Percentiles rank a stretch among this genome's conserved stretches.
Conservation (phyloP, 2,113 vertebrate genomes). For the Acanthochromis polyacanthus region DNA sequence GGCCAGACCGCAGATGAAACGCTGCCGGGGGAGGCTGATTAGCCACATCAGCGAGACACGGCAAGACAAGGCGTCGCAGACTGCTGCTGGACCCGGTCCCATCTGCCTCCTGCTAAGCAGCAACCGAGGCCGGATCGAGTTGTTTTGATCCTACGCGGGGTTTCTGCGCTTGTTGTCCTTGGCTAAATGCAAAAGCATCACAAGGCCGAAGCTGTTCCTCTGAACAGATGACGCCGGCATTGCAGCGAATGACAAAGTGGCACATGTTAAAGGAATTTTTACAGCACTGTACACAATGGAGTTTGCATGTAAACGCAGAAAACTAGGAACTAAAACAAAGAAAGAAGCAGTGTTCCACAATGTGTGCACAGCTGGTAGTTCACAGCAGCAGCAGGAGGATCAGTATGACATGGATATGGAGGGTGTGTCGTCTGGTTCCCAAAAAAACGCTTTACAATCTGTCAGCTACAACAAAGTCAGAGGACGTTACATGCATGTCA, state of each 20-base stretch:
- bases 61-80: slow-evolving; percentile 31
- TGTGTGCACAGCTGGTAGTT: slow-evolving; percentile 20
- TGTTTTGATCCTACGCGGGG: slow-evolving; percentile 12
- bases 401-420: neutral
- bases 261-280: too few relatives aligned
- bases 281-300: neutral
- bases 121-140: slow-evolving; percentile 15
- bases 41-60: slow-evolving; percentile 50
- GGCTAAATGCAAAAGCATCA: neutral
- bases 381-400: neutral
- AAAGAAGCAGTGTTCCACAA: neutral
- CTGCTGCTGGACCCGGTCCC: slow-evolving; percentile 28
- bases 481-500: too few relatives aligned
- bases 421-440: neutral
- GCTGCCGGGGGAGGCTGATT: slow-evolving; percentile 45
- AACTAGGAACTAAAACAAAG: neutral
- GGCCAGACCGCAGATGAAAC: slow-evolving; percentile 31
- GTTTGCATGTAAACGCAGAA: neutral
- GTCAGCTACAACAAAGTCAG: neutral
- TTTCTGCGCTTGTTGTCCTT: slow-evolving; percentile 14
- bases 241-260: too few relatives aligned
- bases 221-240: neutral
- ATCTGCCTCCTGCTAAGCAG: slow-evolving; percentile 39
- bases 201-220: neutral
- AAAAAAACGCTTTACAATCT: neutral